Percentiles rank a stretch among this genome's conserved stretches.
Evolutionary conservation across 1,140 invertebrate genomes (phyloP).

Genomic region (honey bee (Apis mellifera)): DNA sequence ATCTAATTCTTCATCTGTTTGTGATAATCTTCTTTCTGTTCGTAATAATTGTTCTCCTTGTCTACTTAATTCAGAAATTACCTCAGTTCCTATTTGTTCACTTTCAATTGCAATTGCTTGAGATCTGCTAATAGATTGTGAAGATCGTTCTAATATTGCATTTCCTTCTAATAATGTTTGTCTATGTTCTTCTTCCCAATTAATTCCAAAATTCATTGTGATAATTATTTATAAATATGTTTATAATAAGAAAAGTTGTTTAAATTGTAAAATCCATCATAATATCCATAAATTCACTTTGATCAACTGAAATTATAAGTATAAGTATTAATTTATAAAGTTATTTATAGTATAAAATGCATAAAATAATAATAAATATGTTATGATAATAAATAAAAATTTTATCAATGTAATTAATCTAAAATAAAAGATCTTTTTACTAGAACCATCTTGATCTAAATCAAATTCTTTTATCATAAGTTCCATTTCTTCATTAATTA

Average conservation of each 20-base stretch:
- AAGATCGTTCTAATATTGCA: slow-evolving; percentile 84
- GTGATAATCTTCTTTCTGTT: slow-evolving; percentile 83
- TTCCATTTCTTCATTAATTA: slow-evolving; percentile 60
- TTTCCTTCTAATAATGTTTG: slow-evolving; percentile 83
- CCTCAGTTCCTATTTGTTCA: slow-evolving; percentile 89
- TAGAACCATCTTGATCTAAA: slow-evolving; percentile 55
- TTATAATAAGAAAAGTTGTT: not conserved
- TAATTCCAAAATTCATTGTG: slow-evolving; percentile 74
- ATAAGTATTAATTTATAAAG: slow-evolving; percentile 6
- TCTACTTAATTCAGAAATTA: slow-evolving; percentile 85
- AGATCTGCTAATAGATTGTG: slow-evolving; percentile 86
- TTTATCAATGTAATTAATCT: not conserved
- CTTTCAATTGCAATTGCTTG: slow-evolving; percentile 89
- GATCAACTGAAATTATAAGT: slow-evolving; percentile 50
- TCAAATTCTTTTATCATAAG: slow-evolving; percentile 68
- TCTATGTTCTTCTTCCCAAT: slow-evolving; percentile 82
- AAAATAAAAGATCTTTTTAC: slow-evolving; percentile 44
- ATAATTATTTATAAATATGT: slow-evolving; percentile 46
- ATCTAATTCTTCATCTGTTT: slow-evolving; percentile 85
- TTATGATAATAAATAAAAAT: not conserved
- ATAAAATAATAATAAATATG: not conserved
- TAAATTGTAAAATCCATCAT: slow-evolving; percentile 21
- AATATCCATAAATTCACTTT: slow-evolving; percentile 56
- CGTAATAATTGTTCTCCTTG: slow-evolving; percentile 85
- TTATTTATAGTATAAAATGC: not conserved